Base-by-base conservation (phyloP, 2,797 vertebrate genomes). In the Sylvilagus floridanus region DNA sequence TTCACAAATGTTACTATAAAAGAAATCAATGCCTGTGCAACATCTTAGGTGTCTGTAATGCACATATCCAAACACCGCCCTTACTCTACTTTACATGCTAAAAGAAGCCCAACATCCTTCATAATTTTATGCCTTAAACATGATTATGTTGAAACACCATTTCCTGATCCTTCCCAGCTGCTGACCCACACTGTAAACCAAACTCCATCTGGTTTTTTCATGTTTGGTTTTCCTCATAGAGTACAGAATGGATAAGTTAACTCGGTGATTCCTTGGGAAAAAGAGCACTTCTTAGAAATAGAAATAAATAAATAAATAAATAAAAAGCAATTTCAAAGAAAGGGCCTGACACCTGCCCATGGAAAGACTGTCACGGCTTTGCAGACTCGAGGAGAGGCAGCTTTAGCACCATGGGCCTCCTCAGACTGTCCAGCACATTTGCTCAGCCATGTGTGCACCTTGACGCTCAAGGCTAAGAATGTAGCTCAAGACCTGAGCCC, bases 91-190 rank as follows among this genome's bases (percentile, higher is more conserved):
- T 86, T 85, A 92, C 57, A 95, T 60, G 32, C 71, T 62, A 50
- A 94, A 85, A 95, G 89, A 73, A 95, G 78, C 21, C 76, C 66
- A 91, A 90, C 63, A 76, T 24, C 75, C 82, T 90, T 95, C 87
- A 89, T 78, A 77, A 96, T 78, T 90, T 96, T 95, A 69, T 91
- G 85, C 65, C 82, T 94, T 92, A 79, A 87, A 82, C 79, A 88
- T 37, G 88, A 96, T 84, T 77, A 92, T 89, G 83, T 81, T 92
- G 93, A 95, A 95, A 95, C 62, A 87, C 76, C 62, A 93, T 88
- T 97, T 96, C 95, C 95, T 89, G 96, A 94, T 87, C 24, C 83
- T 96, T 90, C 84, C 81, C 96, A 96, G 96, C 92, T 96, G 93
- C 83, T 91, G 92, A 94, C 54, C 85, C 84, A 87, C 32, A 91